Evolutionary conservation across 2,113 vertebrate species (phyloP), one percentile per base, ranked within the genome.

Genomic region (Nothobranchius furzeri): DNA sequence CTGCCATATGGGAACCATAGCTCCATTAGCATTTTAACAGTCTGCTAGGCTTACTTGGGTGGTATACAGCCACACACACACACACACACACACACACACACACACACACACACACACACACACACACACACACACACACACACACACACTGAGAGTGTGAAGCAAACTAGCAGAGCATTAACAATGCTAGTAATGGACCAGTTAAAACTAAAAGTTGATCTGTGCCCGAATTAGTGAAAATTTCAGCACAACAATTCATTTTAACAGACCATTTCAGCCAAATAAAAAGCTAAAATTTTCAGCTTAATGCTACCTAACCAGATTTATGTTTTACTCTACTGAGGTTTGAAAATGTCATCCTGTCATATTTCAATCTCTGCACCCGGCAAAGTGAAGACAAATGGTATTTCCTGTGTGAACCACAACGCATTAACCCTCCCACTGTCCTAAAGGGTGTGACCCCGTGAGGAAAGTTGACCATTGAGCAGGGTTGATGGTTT

Each of bases 1-100:
- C 45, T 69, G 76, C 85, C 84, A 88, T 91, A 91, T 92, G 89
- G 87, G 66, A 79, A 74, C 56, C 73, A 71, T 86, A 88, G 87
- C 75, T 87, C 84, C 76, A 77, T 79, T 86, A 80, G 81, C 53
- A 60, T 60, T 58, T 65, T 84, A 80, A 85, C 78, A 84, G 69
- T 83, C 68, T 88, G 80, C 52, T 60, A 68, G 78, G 70, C 68
- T 76, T 69, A 75, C 64, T 75, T 70, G 35, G 47, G 73, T 40
- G 51, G 56, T 64, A 81, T 52, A 47, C 61, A 73, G 37, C 46
- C 52, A 20, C 45, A 52, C 61, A 61, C 64, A 74, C 72, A 66
- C 64, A 73, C 64, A 53, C 17, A 46, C 35, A 63, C 17, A 75
- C 40, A 63, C 42, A 64, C 17, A 20, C 20, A 1, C 45, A 52